Conservation (phyloP, 2,113 vertebrate genomes). For the Alosa alosa region DNA sequence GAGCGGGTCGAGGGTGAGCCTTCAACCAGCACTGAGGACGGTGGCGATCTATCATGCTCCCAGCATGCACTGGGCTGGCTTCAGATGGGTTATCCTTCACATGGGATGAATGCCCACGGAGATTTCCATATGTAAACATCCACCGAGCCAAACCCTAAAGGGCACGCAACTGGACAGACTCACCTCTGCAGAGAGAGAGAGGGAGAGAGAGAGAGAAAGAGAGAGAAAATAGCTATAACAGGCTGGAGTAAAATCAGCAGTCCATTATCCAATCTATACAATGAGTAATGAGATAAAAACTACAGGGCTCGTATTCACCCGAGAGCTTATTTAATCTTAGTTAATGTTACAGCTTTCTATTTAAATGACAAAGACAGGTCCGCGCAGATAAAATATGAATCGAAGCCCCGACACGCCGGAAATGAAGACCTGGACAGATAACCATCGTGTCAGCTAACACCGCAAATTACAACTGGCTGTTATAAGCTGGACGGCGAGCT, state of each 20-base stretch:
- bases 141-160: slow-evolving; percentile 43
- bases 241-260: neutral
- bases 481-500: slow-evolving; percentile 56
- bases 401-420: slow-evolving; percentile 54
- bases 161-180: slow-evolving; percentile 12
- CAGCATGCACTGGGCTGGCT: slow-evolving; percentile 61
- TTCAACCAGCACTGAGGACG: slow-evolving; percentile 46
- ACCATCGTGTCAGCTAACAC: slow-evolving; percentile 60
- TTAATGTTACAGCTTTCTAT: slow-evolving; percentile 1
- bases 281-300: neutral
- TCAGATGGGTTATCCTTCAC: slow-evolving; percentile 67
- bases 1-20: slow-evolving; percentile 54
- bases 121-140: slow-evolving; percentile 41
- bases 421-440: slow-evolving; percentile 64
- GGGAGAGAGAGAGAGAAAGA: neutral
- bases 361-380: slow-evolving; percentile 47
- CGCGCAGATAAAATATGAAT: slow-evolving; percentile 54
- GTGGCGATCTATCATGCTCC: slow-evolving; percentile 65
- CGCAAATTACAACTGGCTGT: slow-evolving; percentile 70
- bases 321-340: neutral
- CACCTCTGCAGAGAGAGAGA: slow-evolving; percentile 11
- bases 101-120: slow-evolving; percentile 46
- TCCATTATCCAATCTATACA: neutral
- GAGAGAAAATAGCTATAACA: neutral
- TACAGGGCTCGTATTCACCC: neutral